Evolutionary conservation across 1,140 invertebrate species (phyloP).

Genomic region (Trigoniulus corallinus): DNA sequence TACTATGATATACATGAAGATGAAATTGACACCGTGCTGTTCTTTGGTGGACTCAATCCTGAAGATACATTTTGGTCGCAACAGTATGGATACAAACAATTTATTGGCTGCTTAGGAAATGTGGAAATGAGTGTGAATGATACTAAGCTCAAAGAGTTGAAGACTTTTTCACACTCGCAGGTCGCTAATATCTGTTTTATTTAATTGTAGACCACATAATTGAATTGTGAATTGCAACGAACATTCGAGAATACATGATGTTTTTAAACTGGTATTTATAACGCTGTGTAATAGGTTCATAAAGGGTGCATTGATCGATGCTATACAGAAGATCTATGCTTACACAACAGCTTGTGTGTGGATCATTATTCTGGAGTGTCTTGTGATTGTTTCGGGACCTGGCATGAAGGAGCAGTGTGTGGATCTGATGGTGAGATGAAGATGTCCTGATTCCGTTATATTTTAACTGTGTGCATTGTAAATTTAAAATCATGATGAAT

Average conservation of each 20-base stretch:
- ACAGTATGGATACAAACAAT: constrained; percentile 79
- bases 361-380: constrained; percentile 72
- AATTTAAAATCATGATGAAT: not conserved
- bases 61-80: constrained; percentile 69
- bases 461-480: not conserved
- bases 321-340: constrained; percentile 61
- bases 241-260: not conserved
- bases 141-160: constrained; percentile 53
- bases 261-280: not conserved
- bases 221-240: too few relatives aligned
- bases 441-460: constrained; percentile 15
- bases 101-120: constrained; percentile 75
- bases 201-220: too few relatives aligned
- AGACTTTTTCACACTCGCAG: constrained; percentile 66
- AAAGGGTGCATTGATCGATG: constrained; percentile 37
- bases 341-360: constrained; percentile 62
- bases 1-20: constrained; percentile 48
- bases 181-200: constrained; percentile 26
- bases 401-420: constrained; percentile 75
- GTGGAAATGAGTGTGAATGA: constrained; percentile 64
- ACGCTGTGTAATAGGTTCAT: not conserved
- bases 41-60: constrained; percentile 72
- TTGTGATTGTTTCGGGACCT: constrained; percentile 79
- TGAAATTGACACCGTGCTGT: constrained; percentile 65
- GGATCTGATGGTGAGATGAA: constrained; percentile 79